Conservation (phyloP, 2,888 invertebrate genomes). For the Lasioglossum zephyrum region DNA sequence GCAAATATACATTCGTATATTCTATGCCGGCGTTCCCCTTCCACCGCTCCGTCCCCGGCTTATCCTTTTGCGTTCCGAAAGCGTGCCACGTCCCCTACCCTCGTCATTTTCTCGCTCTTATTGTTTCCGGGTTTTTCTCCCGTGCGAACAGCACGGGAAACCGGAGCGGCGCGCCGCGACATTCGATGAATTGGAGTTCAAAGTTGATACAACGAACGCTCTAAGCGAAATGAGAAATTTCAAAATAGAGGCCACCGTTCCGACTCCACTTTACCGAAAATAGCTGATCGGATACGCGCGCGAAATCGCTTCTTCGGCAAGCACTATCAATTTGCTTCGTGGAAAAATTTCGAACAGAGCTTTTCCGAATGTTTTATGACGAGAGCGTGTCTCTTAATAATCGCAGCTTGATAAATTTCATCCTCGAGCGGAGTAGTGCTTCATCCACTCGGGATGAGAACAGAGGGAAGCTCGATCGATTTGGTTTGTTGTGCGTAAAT, state of each 20-base stretch:
- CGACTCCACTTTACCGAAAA: not conserved
- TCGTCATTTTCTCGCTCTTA: slow-evolving; percentile 62
- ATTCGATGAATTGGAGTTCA: slow-evolving; percentile 2
- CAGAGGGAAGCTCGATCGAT: slow-evolving; percentile 53
- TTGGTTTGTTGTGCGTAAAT: slow-evolving; percentile 77
- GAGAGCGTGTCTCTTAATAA: slow-evolving; percentile 23
- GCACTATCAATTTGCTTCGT: not conserved
- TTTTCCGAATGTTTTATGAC: not conserved
- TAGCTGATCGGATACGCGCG: not conserved
- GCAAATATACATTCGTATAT: slow-evolving; percentile 52
- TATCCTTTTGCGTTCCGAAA: slow-evolving; percentile 56
- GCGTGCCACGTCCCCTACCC: slow-evolving; percentile 52
- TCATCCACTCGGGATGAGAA: slow-evolving; percentile 70
- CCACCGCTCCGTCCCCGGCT: slow-evolving; percentile 36
- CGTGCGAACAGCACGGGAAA: not conserved
- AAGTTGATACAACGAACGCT: not conserved
- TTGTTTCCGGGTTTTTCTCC: slow-evolving; percentile 44
- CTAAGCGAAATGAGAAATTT: not conserved
- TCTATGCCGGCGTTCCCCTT: slow-evolving; percentile 26
- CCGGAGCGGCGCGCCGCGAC: slow-evolving; percentile 24
- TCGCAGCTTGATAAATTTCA: slow-evolving; percentile 57
- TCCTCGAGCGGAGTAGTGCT: slow-evolving; percentile 74
- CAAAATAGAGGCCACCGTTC: no score
- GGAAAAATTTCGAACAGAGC: not conserved
- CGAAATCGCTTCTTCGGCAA: not conserved